Base-by-base conservation (phyloP, 1,140 invertebrate genomes). In the Zophobas morio region DNA sequence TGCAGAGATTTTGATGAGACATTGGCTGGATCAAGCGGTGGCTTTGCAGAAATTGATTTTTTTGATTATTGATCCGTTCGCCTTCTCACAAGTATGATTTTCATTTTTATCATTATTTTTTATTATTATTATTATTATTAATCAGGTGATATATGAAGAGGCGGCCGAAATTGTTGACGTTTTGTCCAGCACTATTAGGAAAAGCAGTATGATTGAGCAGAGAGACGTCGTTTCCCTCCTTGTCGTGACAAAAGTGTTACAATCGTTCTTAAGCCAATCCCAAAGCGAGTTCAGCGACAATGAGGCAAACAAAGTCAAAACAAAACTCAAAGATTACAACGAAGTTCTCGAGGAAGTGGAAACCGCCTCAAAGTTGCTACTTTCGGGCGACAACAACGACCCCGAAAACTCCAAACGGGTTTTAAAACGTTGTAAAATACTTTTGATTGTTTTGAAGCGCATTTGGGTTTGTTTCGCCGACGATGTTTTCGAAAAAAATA, bases 21-120 rank as follows among this genome's bases (percentile, higher is more conserved):
- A 89, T 76, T 93, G 91, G 91, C 86, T 88, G 46, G 78, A 86
- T 37, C 91, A 92, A 84, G 87, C 91, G 6, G 86, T 86, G 57
- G 87, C 87, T 47, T 88, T 93, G 71, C 87, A 89, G 72, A 86
- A 88, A 49, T 86, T 86, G 40, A 87, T 93, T 6, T 90, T 90
- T 85, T 81, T 90, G 5, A 91, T 93, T 80, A 90, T 93, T 2
- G 91, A 93, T 85, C 91, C 91, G 0, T 85, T 88, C 42, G 91
- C 91, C 49, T 92, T 92, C 85, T 89, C 90, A 79, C 89, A 92
- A 84, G 91, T 92, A 20, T 57, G 74, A 42, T 4, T 6, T 6
- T 53, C 33, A 49, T 37, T 54, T 53, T 71, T 57, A 20, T 0
- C 20, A 20, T 20, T 20, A 20, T 20, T 20, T 20, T 20, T 20